Percentiles rank a stretch among this genome's conserved stretches.
Evolutionary conservation across 2,113 vertebrate species (phyloP).

Genomic region (Saccopteryx leptura): DNA sequence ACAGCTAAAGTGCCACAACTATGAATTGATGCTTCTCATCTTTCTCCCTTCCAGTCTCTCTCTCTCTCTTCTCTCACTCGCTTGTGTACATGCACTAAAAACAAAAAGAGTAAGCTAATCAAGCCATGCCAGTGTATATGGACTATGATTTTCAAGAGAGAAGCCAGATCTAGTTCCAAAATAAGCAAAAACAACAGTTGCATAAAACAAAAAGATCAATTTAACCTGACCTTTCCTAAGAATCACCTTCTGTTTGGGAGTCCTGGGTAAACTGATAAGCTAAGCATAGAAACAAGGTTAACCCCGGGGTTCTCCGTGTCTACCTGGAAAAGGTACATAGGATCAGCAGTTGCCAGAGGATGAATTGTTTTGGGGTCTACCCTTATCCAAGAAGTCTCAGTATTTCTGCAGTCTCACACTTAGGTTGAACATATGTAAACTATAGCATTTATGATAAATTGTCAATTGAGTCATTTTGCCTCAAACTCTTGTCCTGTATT

Average conservation of each 20-base stretch:
- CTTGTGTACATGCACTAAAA: too few relatives aligned
- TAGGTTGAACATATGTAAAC: not conserved
- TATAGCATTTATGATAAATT: conserved; percentile 12
- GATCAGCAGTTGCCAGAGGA: not conserved
- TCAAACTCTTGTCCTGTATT: not conserved
- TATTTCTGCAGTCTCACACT: not conserved
- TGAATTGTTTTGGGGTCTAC: not conserved
- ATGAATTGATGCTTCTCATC: too few relatives aligned
- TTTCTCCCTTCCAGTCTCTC: too few relatives aligned
- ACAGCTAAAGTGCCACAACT: too few relatives aligned
- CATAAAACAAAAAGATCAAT: not conserved
- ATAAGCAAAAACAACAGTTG: not conserved
- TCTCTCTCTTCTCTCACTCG: too few relatives aligned
- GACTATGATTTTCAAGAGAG: not conserved
- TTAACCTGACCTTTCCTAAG: not conserved
- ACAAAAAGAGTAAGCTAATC: not conserved
- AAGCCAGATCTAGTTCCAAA: not conserved
- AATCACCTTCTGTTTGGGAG: not conserved
- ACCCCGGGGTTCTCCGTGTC: not conserved
- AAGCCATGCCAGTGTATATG: not conserved
- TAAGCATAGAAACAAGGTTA: not conserved
- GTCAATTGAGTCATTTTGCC: not conserved
- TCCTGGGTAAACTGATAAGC: not conserved
- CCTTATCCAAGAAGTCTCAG: not conserved
- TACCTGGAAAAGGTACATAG: not conserved